Percentiles rank a stretch among this genome's conserved stretches.
Conservation (phyloP, 2,113 vertebrate species). For the Blennius ocellaris region DNA sequence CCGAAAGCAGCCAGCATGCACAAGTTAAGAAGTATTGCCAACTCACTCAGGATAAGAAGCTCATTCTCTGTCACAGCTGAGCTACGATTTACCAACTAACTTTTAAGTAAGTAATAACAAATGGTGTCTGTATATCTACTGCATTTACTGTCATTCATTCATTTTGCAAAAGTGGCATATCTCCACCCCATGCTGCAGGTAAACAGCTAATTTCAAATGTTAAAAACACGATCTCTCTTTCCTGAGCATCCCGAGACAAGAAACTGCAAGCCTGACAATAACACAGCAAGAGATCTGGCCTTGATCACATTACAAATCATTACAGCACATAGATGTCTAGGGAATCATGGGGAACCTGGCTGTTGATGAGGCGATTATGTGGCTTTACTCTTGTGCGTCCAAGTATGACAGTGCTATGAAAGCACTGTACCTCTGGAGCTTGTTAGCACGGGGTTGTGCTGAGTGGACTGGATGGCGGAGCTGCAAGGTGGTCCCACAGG, state of each 20-base stretch:
- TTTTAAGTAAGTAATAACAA: constrained; percentile 9
- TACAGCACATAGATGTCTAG: constrained; percentile 65
- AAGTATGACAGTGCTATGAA: constrained; percentile 71
- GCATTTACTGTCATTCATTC: constrained; percentile 10
- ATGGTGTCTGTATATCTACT: not conserved
- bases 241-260: constrained; percentile 56
- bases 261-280: constrained; percentile 72
- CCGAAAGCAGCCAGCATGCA: constrained; percentile 5
- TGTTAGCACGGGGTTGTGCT: constrained; percentile 78
- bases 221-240: constrained; percentile 29
- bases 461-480: constrained; percentile 65
- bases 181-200: not conserved
- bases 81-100: constrained; percentile 25
- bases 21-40: constrained; percentile 5
- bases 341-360: constrained; percentile 65
- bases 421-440: constrained; percentile 60
- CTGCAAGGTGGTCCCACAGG: constrained; percentile 58
- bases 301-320: constrained; percentile 81
- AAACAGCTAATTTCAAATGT: constrained; percentile 9
- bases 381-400: constrained; percentile 68
- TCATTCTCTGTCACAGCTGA: constrained; percentile 6
- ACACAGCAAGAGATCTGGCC: constrained; percentile 67
- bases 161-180: not conserved
- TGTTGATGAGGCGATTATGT: constrained; percentile 82
- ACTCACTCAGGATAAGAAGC: constrained; percentile 18